Evolutionary conservation across 2,888 invertebrate genomes (phyloP).

Genomic region (Acrobasis repandana): DNA sequence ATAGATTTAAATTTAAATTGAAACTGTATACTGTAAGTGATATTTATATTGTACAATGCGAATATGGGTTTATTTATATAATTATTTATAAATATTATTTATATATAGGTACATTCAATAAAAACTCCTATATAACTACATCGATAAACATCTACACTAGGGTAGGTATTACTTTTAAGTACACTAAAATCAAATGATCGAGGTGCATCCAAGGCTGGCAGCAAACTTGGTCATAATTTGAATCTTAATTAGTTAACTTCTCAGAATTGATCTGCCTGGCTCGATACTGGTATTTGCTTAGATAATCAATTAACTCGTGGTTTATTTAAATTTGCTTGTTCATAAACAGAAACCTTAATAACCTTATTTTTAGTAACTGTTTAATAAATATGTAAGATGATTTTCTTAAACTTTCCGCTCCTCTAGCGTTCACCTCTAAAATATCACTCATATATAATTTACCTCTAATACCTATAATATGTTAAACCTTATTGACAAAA

Average conservation of each 20-base stretch:
- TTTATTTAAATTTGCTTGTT: background rate
- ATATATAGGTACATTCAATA: too few species aligned
- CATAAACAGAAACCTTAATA: too few species aligned
- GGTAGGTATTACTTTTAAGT: background rate
- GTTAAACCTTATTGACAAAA: too few species aligned
- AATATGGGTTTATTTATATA: too few species aligned
- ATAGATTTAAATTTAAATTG: too few species aligned
- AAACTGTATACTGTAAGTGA: too few species aligned
- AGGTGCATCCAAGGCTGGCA: constrained; percentile 9
- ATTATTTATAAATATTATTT: too few species aligned
- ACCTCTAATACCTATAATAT: too few species aligned
- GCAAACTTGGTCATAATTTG: constrained; percentile 19
- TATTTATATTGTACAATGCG: too few species aligned
- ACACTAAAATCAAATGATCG: constrained; percentile 13
- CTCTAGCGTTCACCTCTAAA: too few species aligned
- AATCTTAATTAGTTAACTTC: constrained; percentile 22
- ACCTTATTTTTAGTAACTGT: background rate
- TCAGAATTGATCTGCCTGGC: constrained; percentile 9
- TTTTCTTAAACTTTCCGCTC: too few species aligned
- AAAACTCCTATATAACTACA: background rate
- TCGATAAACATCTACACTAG: background rate
- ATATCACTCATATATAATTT: too few species aligned
- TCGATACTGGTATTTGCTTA: constrained; percentile 5
- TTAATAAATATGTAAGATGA: background rate
- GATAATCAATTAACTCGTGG: background rate